Evolutionary conservation across 2,113 vertebrate species (phyloP).

Genomic region (Engraulis encrasicolus): DNA sequence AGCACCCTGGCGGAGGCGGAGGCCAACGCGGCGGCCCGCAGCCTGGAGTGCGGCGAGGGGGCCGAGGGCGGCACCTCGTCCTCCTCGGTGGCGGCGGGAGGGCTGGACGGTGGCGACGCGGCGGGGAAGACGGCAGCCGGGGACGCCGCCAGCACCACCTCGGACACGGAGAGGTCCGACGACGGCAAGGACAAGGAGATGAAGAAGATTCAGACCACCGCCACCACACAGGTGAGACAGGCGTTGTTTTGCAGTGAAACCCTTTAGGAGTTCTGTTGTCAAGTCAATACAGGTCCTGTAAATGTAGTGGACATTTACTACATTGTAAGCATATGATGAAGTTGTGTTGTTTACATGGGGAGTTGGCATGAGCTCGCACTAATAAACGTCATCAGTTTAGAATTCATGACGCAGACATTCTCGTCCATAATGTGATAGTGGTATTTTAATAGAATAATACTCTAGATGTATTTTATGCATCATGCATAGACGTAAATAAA

Average conservation of each 20-base stretch:
- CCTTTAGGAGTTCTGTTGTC: not conserved
- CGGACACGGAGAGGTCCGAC: slow-evolving; percentile 95
- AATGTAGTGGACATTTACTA: too few relatives aligned
- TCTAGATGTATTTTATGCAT: too few relatives aligned
- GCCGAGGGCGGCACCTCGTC: slow-evolving; percentile 70
- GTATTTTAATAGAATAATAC: too few relatives aligned
- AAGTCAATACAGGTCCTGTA: not conserved
- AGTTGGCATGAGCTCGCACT: too few relatives aligned
- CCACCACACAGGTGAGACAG: slow-evolving; percentile 90
- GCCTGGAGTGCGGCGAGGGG: slow-evolving; percentile 77
- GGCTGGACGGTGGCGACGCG: slow-evolving; percentile 58
- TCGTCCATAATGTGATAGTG: too few relatives aligned
- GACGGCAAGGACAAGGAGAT: slow-evolving; percentile 97
- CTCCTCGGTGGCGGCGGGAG: slow-evolving; percentile 78
- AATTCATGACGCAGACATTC: too few relatives aligned
- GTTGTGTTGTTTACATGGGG: too few relatives aligned
- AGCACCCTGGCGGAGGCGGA: slow-evolving; percentile 78
- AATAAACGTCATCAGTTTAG: too few relatives aligned
- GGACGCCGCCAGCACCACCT: slow-evolving; percentile 80
- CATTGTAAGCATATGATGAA: too few relatives aligned
- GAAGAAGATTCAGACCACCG: slow-evolving; percentile 96
- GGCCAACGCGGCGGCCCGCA: slow-evolving; percentile 78
- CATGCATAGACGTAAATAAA: too few relatives aligned
- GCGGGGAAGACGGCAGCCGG: slow-evolving; percentile 86
- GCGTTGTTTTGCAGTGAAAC: not conserved